Evolutionary conservation across 1,140 invertebrate species (phyloP).

Genomic region (Bombus pyrosoma): DNA sequence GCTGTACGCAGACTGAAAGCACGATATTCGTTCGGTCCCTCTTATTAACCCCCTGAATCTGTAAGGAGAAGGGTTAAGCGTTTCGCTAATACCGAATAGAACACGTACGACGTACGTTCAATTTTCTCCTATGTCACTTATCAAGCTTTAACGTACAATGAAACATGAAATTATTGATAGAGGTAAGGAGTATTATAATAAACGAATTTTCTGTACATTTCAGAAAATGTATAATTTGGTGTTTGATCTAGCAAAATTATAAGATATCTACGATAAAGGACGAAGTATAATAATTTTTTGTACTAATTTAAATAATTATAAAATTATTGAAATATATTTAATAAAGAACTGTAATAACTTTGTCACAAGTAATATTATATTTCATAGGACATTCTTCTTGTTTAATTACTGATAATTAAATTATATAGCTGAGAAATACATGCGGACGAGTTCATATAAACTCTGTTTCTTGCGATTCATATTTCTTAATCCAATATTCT

Average conservation of each 20-base stretch:
- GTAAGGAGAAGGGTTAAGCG: conserved; percentile 59
- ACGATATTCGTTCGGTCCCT: conserved; percentile 57
- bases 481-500: neutral
- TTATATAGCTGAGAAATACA: too few relatives aligned
- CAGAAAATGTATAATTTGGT: neutral
- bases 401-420: too few relatives aligned
- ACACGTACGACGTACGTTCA: neutral
- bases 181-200: neutral
- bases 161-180: neutral
- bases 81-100: conserved; percentile 39
- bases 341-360: too few relatives aligned
- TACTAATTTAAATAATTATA: neutral
- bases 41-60: conserved; percentile 62
- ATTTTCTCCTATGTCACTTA: conserved; percentile 8
- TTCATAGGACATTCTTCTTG: too few relatives aligned
- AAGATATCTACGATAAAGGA: neutral
- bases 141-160: neutral
- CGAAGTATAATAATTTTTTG: too few relatives aligned
- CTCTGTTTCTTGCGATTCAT: too few relatives aligned
- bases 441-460: too few relatives aligned
- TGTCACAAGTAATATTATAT: too few relatives aligned
- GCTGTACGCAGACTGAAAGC: conserved; percentile 51
- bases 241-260: neutral
- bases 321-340: neutral
- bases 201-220: neutral